Evolutionary conservation across 92 coral and sea anemone species (phyloP).

Genomic region (Epizoanthus fatuus): DNA sequence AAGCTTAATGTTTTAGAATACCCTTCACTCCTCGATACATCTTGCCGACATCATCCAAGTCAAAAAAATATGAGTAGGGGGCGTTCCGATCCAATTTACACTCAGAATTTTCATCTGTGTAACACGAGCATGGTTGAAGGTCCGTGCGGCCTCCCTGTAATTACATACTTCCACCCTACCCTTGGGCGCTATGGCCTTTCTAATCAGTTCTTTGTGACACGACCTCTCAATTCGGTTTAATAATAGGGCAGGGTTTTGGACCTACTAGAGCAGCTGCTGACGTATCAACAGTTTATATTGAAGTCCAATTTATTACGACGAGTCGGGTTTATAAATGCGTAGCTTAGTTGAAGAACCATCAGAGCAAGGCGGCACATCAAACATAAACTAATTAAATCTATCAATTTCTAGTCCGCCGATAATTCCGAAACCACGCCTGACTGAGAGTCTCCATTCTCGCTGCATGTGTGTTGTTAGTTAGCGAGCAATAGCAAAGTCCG

Average conservation of each 20-base stretch:
- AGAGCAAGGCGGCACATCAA: conserved; percentile 96
- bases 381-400: conserved; percentile 95
- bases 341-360: conserved; percentile 56
- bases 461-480: conserved; percentile 71
- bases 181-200: conserved; percentile 24
- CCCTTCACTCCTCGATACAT: conserved; percentile 9
- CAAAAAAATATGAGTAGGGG: conserved; percentile 89
- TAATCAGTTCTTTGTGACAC: conserved; percentile 34
- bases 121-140: conserved; percentile 76
- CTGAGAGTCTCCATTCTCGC: conserved; percentile 62
- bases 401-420: conserved; percentile 95
- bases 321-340: neutral
- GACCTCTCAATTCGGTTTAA: conserved; percentile 40
- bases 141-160: conserved; percentile 81
- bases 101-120: conserved; percentile 91
- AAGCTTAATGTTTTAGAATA: neutral
- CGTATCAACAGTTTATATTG: conserved; percentile 18
- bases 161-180: conserved; percentile 49
- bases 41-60: conserved; percentile 75
- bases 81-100: conserved; percentile 97
- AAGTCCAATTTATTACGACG: conserved; percentile 13
- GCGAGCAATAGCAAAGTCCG: conserved; percentile 20
- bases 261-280: conserved; percentile 26
- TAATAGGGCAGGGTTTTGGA: conserved; percentile 30
- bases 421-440: conserved; percentile 99